These are phyloP conservation scores for Drosophila dives DNA, from an alignment of 2,888 invertebrate genomes.

Conservation along the genomic window DNA sequence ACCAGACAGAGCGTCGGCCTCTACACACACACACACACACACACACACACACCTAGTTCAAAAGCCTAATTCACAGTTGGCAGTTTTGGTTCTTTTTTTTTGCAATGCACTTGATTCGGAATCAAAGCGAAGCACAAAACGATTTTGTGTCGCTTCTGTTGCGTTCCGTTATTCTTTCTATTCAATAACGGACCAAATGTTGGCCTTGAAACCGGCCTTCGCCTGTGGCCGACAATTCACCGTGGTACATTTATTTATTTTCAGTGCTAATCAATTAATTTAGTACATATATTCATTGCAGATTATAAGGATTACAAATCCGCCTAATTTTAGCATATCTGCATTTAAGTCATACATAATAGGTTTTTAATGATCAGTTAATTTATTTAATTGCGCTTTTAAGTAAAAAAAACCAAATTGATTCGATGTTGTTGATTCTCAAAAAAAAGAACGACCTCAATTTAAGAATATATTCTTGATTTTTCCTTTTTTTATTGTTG, in stretches of 20 bases:
- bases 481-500: neutral
- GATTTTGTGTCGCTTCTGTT: constrained; percentile 16
- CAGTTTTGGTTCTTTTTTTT: constrained; percentile 21
- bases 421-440: neutral
- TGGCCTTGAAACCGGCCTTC: constrained; percentile 68
- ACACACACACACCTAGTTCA: constrained; percentile 26
- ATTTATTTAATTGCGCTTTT: neutral
- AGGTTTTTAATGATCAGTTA: neutral
- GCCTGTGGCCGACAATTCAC: constrained; percentile 31
- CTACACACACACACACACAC: neutral
- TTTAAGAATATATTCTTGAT: neutral
- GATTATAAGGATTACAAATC: neutral
- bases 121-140: constrained; percentile 18
- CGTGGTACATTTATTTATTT: constrained; percentile 22
- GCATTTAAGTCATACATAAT: neutral
- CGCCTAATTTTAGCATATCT: neutral
- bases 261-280: neutral
- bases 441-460: neutral
- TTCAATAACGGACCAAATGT: constrained; percentile 39
- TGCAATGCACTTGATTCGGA: constrained; percentile 8
- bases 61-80: constrained; percentile 51
- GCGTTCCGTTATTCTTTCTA: constrained; percentile 4
- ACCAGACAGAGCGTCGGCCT: constrained; percentile 56
- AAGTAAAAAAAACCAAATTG: neutral
- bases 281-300: neutral